Base-by-base conservation (phyloP, 2,113 vertebrate species). In the Arothron firmamentum region DNA sequence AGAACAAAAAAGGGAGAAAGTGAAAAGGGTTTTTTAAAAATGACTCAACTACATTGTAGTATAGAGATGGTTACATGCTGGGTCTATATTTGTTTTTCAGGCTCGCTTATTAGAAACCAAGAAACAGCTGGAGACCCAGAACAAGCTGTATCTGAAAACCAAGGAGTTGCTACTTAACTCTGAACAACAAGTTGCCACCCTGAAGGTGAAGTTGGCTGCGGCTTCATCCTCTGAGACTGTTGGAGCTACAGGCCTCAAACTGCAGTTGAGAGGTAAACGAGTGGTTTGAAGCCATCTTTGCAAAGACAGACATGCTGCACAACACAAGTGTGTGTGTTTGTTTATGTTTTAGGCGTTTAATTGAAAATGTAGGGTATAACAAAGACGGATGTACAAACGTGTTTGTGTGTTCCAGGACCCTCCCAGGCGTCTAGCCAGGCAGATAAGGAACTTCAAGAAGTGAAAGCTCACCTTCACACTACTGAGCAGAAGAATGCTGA, bases 71-170 rank as follows among this genome's bases (percentile, higher is more conserved):
- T n/a, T n/a, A n/a, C n/a, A n/a, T n/a, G n/a, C n/a, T n/a, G n/a
- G n/a, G n/a, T n/a, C n/a, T n/a, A 16, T 47, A 38, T 38, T 11
- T n/a, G 45, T 13, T 68, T 52, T 25, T 1, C 59, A 98, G 95
- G 89, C 94, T 79, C 93, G 96, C 72, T 81, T 98, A 52, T 70
- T 97, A 70, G 95, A 97, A 77, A 89, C 93, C 4, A 96, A 95
- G 83, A 95, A 94, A 79, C 94, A 97, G 65, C 87, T 96, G 5
- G 93, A 96, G 78, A 92, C 92, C 0, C 94, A 97, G 82, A 91
- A 82, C 62, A 90, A 77, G 38, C 88, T 96, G 74, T 94, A 96
- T 73, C 62, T 83, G 77, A 96, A 88, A 76, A 97, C 95, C n/a
- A 96, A 93, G 83, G 96, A 98, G 52, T 84, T 99, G 21, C 63